These are phyloP conservation scores for Thalpophila matura DNA, from an alignment of 2,888 invertebrate genomes.

Conservation along the genomic window DNA sequence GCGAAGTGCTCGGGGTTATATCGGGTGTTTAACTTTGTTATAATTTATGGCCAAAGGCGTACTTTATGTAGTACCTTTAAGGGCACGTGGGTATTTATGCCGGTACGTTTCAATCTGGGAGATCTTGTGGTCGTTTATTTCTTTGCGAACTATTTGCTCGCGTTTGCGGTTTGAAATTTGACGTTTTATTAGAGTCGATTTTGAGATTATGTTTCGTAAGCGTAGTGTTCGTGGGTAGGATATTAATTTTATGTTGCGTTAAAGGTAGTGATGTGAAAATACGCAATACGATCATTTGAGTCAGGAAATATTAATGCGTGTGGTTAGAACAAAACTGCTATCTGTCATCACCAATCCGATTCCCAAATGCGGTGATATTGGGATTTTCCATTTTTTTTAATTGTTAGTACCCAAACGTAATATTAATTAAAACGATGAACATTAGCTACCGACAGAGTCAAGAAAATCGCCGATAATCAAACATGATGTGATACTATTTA, in stretches of 20 bases:
- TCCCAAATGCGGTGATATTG: too few relatives aligned
- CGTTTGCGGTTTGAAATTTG: slow-evolving; percentile 63
- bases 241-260: background rate
- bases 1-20: slow-evolving; percentile 50
- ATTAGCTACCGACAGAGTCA: too few relatives aligned
- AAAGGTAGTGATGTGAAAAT: too few relatives aligned
- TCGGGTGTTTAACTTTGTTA: slow-evolving; percentile 66
- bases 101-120: slow-evolving; percentile 86
- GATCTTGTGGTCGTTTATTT: slow-evolving; percentile 77
- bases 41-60: slow-evolving; percentile 85
- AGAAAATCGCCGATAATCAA: too few relatives aligned
- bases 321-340: too few relatives aligned
- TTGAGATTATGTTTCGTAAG: slow-evolving; percentile 45
- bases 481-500: background rate
- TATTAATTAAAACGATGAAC: too few relatives aligned
- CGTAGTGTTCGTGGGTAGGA: background rate
- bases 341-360: too few relatives aligned
- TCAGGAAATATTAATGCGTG: too few relatives aligned
- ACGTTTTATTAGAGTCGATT: slow-evolving; percentile 54
- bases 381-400: too few relatives aligned
- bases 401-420: too few relatives aligned
- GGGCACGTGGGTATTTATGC: slow-evolving; percentile 87
- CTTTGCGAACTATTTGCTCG: slow-evolving; percentile 75
- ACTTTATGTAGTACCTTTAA: slow-evolving; percentile 75
- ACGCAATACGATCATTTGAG: too few relatives aligned